Evolutionary conservation across 2,888 invertebrate genomes (phyloP), one percentile per base, ranked within the genome.

Genomic region (Orgyia antiqua): DNA sequence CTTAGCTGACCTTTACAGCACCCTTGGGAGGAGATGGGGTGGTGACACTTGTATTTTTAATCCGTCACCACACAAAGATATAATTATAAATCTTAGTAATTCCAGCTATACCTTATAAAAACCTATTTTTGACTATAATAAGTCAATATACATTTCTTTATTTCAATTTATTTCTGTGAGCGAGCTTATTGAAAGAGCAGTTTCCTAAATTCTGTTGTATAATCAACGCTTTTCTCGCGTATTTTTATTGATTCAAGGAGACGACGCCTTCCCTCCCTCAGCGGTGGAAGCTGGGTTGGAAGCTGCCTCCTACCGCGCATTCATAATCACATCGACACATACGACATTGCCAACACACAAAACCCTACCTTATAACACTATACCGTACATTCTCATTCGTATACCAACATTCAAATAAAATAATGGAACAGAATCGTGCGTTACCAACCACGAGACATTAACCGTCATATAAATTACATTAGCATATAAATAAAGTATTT

Each of bases 401-500:
- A 34, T 25, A 49, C 36, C 29, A 32, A 23, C 15, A 33, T 23
- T 24, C 29, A 34, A 29, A 65, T 71, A 67, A 72, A 77, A 77
- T 74, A 80, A 78, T 77, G 75, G 72, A 76, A 60, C 70, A 68
- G 72, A 80, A 78, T 83, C 83, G 84, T 86, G 84, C 83, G 79
- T 83, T 86, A 84, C 83, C 82, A 78, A 68, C 75, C 73, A 79
- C 70, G 73, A 83, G 83, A 83, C 83, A 84, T 84, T 86, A 84
- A 84, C 75, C 83, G 78, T 84, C 83, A 83, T 84, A 86, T 86
- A 86, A 86, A 84, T 86, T 83, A 86, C 86, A 84, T 86, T 86
- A 83, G 79, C 86, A 84, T 86, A 84, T 86, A 86, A 84, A 86
- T 86, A 84, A 86, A 86, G 83, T 82, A 86, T 84, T 82, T 84